Base-by-base conservation (phyloP, 2,888 invertebrate species). In the Trachelus troglodyta region DNA sequence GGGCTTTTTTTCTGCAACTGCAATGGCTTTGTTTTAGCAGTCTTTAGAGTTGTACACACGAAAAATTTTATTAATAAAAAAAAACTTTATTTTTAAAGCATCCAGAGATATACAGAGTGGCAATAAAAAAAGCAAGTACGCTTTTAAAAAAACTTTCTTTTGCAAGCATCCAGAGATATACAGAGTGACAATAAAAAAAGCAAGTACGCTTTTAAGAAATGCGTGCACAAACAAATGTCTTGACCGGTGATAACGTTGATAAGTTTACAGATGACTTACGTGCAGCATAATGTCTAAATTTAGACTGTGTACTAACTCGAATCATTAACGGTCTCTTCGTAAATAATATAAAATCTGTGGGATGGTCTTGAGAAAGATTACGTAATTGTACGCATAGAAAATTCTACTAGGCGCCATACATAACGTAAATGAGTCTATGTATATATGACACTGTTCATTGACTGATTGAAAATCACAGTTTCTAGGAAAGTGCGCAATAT, bases 1-100 rank as follows among this genome's bases (percentile, higher is more conserved):
- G 77, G 75, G 81, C 81, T 77, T 82, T 79, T 85, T 33, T 71
- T 69, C 40, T 23, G 56, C 56, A 56, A 56, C 9, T 56, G 23
- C 56, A 23, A 56, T 23, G 56, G 15, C 15, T 40, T 15, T 40
- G 15, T 40, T 40, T 15, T 0, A 6, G 40, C 40, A 6, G 56
- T 56, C 56, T 23, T 2, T 9, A 9, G 6, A 56, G 23, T 56
- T 23, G 23, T 9, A 9, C 0, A 9, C 23, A 56, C 23, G 6
- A 56, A 56, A 56, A 56, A 23, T 56, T 56, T 4, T 37, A 12
- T 12, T 15, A 15, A 40, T 0, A 56, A 56, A 9, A 56, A 56
- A 31, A 31, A 31, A 31, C 1, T 31, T 31, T 31, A 31, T 31
- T 31, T 31, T 31, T 1, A 0, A 31, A 31, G 31, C 31, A 31